Evolutionary conservation across 1,140 invertebrate species (phyloP).

Genomic region (Zaprionus kolodkinae): DNA sequence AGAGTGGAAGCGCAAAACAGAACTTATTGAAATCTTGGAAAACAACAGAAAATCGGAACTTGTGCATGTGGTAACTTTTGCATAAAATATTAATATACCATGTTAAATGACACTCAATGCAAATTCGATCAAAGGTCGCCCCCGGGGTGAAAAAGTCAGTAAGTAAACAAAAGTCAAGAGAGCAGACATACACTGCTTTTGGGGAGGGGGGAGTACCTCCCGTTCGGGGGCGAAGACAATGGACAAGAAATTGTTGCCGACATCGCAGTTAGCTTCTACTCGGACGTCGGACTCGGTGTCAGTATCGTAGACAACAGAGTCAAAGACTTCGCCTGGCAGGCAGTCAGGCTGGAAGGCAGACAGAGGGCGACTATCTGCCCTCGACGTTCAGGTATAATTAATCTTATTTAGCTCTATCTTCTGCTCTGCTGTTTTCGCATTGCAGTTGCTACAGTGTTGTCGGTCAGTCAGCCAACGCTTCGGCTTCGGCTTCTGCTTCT

Average conservation of each 20-base stretch:
- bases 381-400: conserved; percentile 83
- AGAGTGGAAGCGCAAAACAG: not conserved
- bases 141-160: conserved; percentile 24
- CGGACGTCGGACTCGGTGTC: not conserved
- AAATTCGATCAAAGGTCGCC: conserved; percentile 69
- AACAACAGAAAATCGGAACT: conserved; percentile 25
- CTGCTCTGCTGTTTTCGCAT: conserved; percentile 25
- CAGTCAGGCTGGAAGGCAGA: too few relatives aligned
- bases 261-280: conserved; percentile 9
- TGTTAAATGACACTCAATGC: conserved; percentile 84
- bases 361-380: conserved; percentile 67
- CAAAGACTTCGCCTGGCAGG: conserved; percentile 66
- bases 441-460: conserved; percentile 45
- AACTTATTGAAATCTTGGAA: conserved; percentile 2
- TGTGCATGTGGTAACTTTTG: conserved; percentile 51
- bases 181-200: not conserved
- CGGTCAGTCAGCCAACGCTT: conserved; percentile 65
- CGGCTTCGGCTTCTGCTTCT: not conserved
- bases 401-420: conserved; percentile 76
- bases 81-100: conserved; percentile 84
- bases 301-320: conserved; percentile 44
- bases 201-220: too few relatives aligned
- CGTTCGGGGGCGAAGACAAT: conserved; percentile 28
- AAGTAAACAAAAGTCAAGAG: conserved; percentile 62
- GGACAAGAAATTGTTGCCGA: conserved; percentile 53